A percentile compares a stretch with the other conserved stretches of the same genome.
Evolutionary conservation across 2,888 invertebrate species (phyloP).

Genomic region (Melangyna quadrimaculata): DNA sequence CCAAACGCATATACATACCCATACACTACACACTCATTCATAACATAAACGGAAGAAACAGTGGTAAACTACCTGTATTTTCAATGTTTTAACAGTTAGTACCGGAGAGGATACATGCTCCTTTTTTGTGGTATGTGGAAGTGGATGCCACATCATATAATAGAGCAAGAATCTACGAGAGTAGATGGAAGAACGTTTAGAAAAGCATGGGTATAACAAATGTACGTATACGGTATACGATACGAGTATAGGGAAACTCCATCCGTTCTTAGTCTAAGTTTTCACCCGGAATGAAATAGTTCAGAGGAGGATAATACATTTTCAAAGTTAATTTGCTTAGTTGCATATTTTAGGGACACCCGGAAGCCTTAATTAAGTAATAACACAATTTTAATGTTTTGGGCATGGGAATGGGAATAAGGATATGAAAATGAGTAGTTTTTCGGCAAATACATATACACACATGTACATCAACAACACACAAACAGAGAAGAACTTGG

Average conservation of each 20-base stretch:
- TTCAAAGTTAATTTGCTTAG: conserved; percentile 68
- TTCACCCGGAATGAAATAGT: conserved; percentile 21
- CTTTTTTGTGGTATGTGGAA: not conserved
- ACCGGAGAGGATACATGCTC: not conserved
- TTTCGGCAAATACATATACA: not conserved
- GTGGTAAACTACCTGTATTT: conserved; percentile 59
- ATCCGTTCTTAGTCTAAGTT: conserved; percentile 31
- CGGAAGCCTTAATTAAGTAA: conserved; percentile 68
- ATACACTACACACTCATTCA: conserved; percentile 12
- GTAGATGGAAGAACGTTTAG: conserved; percentile 14
- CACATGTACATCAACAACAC: too few relatives aligned
- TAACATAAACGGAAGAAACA: conserved; percentile 31
- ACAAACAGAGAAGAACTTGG: not conserved
- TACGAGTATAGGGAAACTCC: conserved; percentile 21
- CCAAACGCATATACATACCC: too few relatives aligned
- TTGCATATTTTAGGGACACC: conserved; percentile 59
- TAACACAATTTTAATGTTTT: conserved; percentile 63
- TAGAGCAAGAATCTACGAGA: not conserved
- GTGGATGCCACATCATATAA: not conserved
- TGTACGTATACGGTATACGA: not conserved
- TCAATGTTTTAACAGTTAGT: conserved; percentile 47
- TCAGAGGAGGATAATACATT: conserved; percentile 56
- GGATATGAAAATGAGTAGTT: not conserved
- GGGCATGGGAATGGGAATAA: not conserved
- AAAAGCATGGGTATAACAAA: not conserved